Conservation (phyloP, 2,888 invertebrate genomes). For the Atrina japonica region DNA sequence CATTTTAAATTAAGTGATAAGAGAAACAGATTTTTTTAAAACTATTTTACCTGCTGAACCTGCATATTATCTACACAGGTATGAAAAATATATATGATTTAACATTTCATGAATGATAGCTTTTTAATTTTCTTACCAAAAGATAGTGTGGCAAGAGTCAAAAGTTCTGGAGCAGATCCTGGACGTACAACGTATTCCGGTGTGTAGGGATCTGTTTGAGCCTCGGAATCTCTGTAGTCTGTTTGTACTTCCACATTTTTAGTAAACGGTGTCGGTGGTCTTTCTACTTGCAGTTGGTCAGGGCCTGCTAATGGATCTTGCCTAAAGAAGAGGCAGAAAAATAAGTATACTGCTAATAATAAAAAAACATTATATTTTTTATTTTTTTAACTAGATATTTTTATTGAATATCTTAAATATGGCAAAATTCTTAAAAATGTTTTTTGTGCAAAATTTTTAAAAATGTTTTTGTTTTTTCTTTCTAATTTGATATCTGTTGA, state of each 20-base stretch:
- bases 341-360: neutral
- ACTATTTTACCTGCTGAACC: too few species aligned
- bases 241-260: conserved; percentile 85
- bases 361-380: neutral
- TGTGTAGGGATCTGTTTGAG: conserved; percentile 90
- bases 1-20: too few species aligned
- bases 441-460: neutral
- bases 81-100: too few species aligned
- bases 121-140: too few species aligned
- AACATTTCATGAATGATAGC: too few species aligned
- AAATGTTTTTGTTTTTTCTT: too few species aligned
- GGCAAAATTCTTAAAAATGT: neutral
- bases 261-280: conserved; percentile 70
- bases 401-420: neutral
- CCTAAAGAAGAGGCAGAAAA: conserved; percentile 47
- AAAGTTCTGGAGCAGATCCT: conserved; percentile 84
- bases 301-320: conserved; percentile 75
- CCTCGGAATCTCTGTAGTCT: conserved; percentile 87
- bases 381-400: too few species aligned
- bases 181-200: conserved; percentile 84
- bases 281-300: conserved; percentile 64
- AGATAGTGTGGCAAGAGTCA: conserved; percentile 85
- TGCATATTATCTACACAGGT: too few species aligned
- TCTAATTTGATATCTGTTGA: too few species aligned
- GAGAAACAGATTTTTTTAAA: too few species aligned